Evolutionary conservation across 1,140 invertebrate genomes (phyloP), one percentile per base, ranked within the genome.

Genomic region (Nephila pilipes): DNA sequence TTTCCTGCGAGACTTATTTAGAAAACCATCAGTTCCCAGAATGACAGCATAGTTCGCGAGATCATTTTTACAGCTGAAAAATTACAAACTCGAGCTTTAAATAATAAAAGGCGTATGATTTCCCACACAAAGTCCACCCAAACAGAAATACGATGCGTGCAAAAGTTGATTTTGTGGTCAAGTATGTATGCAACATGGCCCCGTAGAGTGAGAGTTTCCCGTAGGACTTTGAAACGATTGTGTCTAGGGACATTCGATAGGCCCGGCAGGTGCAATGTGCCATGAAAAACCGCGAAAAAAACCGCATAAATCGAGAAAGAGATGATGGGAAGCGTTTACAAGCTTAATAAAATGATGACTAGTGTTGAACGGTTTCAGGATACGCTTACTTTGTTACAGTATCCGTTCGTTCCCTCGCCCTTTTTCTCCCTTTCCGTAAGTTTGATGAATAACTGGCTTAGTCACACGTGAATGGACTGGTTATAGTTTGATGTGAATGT

Each of bases 271-370:
- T 75, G 65, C 65, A 75, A 25, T 5, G 65, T 75, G 65, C 65
- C 65, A 36, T 75, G 65, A 12, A 75, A 75, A 75, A 75, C 65
- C 65, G 29, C 65, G 16, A 32, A 16, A 25, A 16, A 75, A 75
- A 75, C 65, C 65, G 29, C 65, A 75, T 3, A 60, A 22, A 60
- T 5, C 58, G 58, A 60, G 22, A 1, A 29, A 29, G 65, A 75
- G 65, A 16, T 75, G 65, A 75, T 75, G 65, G 25, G 25, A 75
- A 75, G 29, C 65, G 65, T 32, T 75, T 75, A 75, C 65, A 75
- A 29, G 65, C 29, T 75, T 75, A 32, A 75, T 75, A 29, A 75
- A 75, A 32, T 75, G 65, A 75, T 75, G 65, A 75, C 65, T 75
- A 29, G 65, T 25, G 29, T 32, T 29, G 25, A 75, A 75, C 25